A percentile compares a stretch with the other conserved stretches of the same genome.
These are phyloP conservation scores for Helobdella robusta DNA, from an alignment of 2,888 invertebrate genomes.

Conservation along the genomic window DNA sequence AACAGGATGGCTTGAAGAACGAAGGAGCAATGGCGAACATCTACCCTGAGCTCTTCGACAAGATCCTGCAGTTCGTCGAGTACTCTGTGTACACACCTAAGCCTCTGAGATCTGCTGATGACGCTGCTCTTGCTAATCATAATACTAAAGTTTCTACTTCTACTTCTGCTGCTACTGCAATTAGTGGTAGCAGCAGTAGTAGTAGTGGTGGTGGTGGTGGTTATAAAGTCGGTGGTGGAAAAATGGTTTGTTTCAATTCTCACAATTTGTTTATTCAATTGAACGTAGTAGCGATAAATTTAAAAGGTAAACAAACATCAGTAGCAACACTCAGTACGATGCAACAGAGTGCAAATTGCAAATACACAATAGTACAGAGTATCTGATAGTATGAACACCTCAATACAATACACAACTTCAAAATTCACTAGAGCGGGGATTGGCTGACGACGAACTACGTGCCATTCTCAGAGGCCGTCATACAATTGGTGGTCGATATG, in stretches of 20 bases:
- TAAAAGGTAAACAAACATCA: no score
- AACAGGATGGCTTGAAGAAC: slow-evolving; percentile 48
- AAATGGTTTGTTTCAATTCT: no score
- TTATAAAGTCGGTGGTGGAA: slow-evolving; percentile 4
- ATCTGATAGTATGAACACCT: no score
- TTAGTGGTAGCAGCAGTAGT: no score
- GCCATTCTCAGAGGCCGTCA: slow-evolving; percentile 72
- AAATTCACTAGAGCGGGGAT: slow-evolving; percentile 58
- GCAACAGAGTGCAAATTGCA: no score
- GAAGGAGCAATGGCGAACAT: slow-evolving; percentile 53
- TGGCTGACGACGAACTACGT: slow-evolving; percentile 71
- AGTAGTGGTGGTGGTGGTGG: background rate
- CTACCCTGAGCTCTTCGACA: slow-evolving; percentile 50
- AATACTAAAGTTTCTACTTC: background rate
- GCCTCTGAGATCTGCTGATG: slow-evolving; percentile 3
- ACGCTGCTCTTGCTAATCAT: no score
- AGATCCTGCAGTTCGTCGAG: slow-evolving; percentile 51
- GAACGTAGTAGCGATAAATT: no score
- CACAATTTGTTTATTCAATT: no score
- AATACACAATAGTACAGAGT: no score
- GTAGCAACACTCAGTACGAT: no score
- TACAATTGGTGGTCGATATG: slow-evolving; percentile 64
- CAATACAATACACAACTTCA: background rate
- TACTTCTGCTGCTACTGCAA: no score
- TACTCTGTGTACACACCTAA: slow-evolving; percentile 63